A percentile compares a stretch with the other conserved stretches of the same genome.
These are phyloP conservation scores for Loripinus fragilis DNA, from an alignment of 2,888 invertebrate species.

Conservation along the genomic window DNA sequence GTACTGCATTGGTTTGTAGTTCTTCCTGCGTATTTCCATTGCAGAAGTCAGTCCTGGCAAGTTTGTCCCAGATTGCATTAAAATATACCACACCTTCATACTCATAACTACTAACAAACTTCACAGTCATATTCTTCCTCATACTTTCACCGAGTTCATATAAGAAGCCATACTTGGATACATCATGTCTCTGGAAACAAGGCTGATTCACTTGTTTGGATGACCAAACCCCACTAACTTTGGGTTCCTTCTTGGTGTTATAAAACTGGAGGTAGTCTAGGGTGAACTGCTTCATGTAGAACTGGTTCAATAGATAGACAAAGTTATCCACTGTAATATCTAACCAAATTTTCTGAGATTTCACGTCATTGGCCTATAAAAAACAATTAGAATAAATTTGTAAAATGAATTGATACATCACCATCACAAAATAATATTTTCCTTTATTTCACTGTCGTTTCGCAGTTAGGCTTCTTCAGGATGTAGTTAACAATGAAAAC, in stretches of 20 bases:
- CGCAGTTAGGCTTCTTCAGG: too few species aligned
- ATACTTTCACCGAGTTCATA: conserved; percentile 75
- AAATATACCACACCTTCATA: conserved; percentile 74
- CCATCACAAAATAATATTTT: too few species aligned
- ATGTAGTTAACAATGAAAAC: too few species aligned
- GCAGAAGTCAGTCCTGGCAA: too few species aligned
- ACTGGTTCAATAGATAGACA: conserved; percentile 65
- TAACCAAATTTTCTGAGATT: conserved; percentile 47
- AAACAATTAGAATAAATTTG: too few species aligned
- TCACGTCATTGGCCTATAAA: too few species aligned
- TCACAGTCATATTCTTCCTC: conserved; percentile 63
- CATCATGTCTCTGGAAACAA: conserved; percentile 73
- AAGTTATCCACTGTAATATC: conserved; percentile 70
- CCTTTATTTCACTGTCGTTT: too few species aligned
- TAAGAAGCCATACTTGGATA: conserved; percentile 77
- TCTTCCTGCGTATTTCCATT: too few species aligned
- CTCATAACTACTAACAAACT: conserved; percentile 73
- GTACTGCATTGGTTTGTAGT: too few species aligned
- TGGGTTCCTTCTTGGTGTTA: conserved; percentile 59
- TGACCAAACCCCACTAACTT: conserved; percentile 76
- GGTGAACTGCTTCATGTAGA: conserved; percentile 48
- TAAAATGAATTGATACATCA: too few species aligned
- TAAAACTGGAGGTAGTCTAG: conserved; percentile 75
- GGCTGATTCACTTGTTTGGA: conserved; percentile 47
- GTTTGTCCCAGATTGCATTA: conserved; percentile 74